Evolutionary conservation across 2,797 vertebrate species (phyloP).

Genomic region (Myotis planiceps): DNA sequence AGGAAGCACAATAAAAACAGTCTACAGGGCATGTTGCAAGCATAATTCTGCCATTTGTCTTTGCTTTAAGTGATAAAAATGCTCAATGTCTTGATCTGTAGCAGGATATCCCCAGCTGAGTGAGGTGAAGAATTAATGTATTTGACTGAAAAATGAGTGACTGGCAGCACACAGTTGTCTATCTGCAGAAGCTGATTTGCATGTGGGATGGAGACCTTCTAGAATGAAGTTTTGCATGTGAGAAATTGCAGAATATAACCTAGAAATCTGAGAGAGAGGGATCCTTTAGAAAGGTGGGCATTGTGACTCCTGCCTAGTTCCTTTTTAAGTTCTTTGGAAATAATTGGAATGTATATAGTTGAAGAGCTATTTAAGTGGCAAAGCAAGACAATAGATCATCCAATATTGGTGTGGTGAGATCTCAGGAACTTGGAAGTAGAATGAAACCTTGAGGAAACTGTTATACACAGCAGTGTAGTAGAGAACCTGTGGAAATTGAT

Average conservation of each 20-base stretch:
- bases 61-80: constrained; percentile 26
- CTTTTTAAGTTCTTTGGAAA: not conserved
- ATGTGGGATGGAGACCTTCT: not conserved
- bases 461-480: too few relatives aligned
- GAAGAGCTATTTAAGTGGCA: not conserved
- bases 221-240: not conserved
- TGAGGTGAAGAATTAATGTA: not conserved
- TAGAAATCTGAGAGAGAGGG: not conserved
- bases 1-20: constrained; percentile 26
- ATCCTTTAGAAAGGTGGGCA: not conserved
- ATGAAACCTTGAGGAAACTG: not conserved
- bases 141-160: not conserved
- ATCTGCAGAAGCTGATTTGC: not conserved
- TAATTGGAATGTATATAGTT: not conserved
- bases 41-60: constrained; percentile 41
- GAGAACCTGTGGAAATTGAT: not conserved
- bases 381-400: not conserved
- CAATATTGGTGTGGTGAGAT: not conserved
- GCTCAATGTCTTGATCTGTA: not conserved
- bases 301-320: not conserved
- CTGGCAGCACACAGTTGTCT: not conserved
- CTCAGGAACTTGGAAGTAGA: not conserved
- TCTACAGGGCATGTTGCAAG: not conserved
- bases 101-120: not conserved
- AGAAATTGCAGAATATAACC: not conserved